These are phyloP conservation scores for Neelides folsomi DNA, from an alignment of 2,888 invertebrate genomes.

Conservation along the genomic window DNA sequence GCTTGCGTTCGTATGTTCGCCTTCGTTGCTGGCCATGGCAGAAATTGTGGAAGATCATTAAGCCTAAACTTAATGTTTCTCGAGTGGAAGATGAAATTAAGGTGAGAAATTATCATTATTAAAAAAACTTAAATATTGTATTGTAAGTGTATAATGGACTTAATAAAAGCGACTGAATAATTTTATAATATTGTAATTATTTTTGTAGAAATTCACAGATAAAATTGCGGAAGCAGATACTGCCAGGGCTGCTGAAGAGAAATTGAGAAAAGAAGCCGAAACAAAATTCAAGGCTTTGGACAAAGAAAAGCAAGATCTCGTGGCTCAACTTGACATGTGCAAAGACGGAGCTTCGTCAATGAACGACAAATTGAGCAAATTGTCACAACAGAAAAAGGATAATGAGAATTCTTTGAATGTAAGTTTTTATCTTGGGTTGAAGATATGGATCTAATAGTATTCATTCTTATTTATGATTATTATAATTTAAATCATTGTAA, in stretches of 20 bases:
- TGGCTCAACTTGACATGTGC: slow-evolving; percentile 15
- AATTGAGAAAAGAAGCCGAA: slow-evolving; percentile 8
- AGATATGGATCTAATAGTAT: too few species aligned
- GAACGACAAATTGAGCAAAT: too few species aligned
- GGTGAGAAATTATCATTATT: slow-evolving; percentile 1
- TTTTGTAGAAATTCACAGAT: slow-evolving; percentile 40
- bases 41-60: slow-evolving; percentile 21
- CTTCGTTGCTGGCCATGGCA: slow-evolving; percentile 24
- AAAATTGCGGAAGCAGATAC: slow-evolving; percentile 11
- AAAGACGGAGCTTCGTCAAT: too few species aligned
- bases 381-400: background rate
- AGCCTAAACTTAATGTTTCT: slow-evolving; percentile 23
- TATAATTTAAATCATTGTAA: slow-evolving; percentile 41
- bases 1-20: slow-evolving; percentile 18
- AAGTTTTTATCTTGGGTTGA: too few species aligned
- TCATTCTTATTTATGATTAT: slow-evolving; percentile 31
- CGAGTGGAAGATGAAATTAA: slow-evolving; percentile 26
- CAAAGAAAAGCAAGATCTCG: slow-evolving; percentile 11
- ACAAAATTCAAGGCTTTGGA: slow-evolving; percentile 8
- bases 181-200: too few species aligned
- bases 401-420: too few species aligned
- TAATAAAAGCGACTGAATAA: too few species aligned
- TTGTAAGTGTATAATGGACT: too few species aligned
- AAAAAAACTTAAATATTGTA: too few species aligned
- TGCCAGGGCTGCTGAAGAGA: slow-evolving; percentile 6